A percentile compares a stretch with the other conserved stretches of the same genome.
Conservation (phyloP, 92 coral and sea anemone species). For the Palythoa heliodiscus region DNA sequence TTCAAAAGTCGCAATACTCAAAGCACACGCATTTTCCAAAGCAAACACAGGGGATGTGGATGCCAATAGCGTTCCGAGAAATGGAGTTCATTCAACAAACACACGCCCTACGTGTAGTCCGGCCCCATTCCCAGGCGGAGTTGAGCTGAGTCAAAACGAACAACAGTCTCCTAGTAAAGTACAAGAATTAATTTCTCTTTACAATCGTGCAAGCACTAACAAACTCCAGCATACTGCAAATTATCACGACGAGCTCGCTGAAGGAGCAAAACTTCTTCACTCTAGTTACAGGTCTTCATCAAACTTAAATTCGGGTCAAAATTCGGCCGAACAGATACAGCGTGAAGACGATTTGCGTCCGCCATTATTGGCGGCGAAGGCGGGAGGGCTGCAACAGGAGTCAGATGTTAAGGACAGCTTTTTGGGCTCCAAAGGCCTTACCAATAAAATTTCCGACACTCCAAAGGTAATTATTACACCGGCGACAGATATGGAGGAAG, state of each 20-base stretch:
- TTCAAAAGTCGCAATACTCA: conserved; percentile 66
- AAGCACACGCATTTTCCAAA: conserved; percentile 76
- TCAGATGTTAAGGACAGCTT: conserved; percentile 3
- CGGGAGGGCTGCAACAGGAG: conserved; percentile 7
- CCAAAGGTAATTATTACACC: conserved; percentile 84
- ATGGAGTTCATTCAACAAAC: conserved; percentile 72
- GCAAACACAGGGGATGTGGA: conserved; percentile 66
- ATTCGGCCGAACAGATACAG: conserved; percentile 17
- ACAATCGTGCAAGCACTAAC: conserved; percentile 6
- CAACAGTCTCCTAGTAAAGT: background rate
- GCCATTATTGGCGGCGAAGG: conserved; percentile 46
- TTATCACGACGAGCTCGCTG: background rate
- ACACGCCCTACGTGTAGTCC: conserved; percentile 54
- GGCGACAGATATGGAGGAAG: conserved; percentile 62
- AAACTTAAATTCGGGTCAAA: conserved; percentile 23
- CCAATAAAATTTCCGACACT: conserved; percentile 33
- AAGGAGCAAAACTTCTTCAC: background rate
- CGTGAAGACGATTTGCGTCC: conserved; percentile 26
- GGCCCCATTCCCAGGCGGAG: conserved; percentile 38
- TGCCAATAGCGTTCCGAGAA: conserved; percentile 72
- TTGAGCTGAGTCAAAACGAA: conserved; percentile 32
- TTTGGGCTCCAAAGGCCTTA: background rate
- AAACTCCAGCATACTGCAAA: conserved; percentile 6
- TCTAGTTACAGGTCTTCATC: background rate
- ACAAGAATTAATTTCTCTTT: conserved; percentile 11